These are phyloP conservation scores for Limosa lapponica DNA, from an alignment of 2,797 vertebrate genomes.

Conservation along the genomic window DNA sequence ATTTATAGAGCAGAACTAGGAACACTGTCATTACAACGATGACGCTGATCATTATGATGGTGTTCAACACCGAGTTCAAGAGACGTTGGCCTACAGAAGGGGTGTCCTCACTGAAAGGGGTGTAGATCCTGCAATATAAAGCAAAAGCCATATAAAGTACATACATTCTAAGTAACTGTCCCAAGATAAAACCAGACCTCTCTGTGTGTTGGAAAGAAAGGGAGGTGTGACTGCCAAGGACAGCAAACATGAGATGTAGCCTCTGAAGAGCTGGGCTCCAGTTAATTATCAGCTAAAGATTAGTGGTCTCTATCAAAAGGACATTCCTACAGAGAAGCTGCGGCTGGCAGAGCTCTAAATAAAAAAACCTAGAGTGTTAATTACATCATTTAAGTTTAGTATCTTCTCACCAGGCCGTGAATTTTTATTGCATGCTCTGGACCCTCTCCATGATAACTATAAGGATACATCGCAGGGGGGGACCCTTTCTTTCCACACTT, in stretches of 20 bases:
- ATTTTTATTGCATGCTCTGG: not conserved
- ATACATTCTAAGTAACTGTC: not conserved
- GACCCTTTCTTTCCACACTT: slow-evolving; percentile 3
- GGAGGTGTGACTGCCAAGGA: not conserved
- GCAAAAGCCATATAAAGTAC: not conserved
- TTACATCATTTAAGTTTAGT: not conserved
- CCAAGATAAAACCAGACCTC: not conserved
- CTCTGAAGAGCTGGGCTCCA: not conserved
- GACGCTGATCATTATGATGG: slow-evolving; percentile 95
- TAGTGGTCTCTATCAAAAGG: not conserved
- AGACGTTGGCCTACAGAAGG: slow-evolving; percentile 89
- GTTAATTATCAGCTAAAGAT: slow-evolving; percentile 27
- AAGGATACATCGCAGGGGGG: not conserved
- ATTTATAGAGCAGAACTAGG: slow-evolving; percentile 93
- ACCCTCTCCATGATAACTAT: not conserved
- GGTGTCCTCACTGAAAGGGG: slow-evolving; percentile 93
- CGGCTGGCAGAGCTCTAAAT: not conserved
- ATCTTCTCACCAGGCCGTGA: not conserved
- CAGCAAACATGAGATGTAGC: not conserved
- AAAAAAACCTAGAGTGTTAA: not conserved
- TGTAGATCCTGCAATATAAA: slow-evolving; percentile 88
- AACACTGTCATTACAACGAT: slow-evolving; percentile 95
- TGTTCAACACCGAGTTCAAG: slow-evolving; percentile 93
- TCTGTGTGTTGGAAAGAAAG: not conserved
- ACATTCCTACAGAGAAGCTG: not conserved